phyloP scores from a whole-genome alignment of 2,888 invertebrate species.

The Diadegma fenestrale region DNA sequence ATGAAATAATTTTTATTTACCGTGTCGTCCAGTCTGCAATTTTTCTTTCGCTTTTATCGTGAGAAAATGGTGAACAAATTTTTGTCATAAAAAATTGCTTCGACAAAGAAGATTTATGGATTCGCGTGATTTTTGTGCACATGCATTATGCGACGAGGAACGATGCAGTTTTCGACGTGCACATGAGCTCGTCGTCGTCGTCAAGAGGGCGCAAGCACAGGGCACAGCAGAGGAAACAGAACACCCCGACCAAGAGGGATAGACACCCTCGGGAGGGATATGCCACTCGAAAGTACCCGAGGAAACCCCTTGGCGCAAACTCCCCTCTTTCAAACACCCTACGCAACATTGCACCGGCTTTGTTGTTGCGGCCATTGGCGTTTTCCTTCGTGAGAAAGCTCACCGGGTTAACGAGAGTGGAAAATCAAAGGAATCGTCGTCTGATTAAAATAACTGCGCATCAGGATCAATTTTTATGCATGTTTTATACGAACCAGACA shows the following conservation, averaged over 20 bases:
- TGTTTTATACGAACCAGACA: neutral
- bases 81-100: neutral
- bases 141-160: neutral
- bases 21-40: neutral
- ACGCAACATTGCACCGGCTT: neutral
- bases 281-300: conserved; percentile 68
- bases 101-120: neutral
- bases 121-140: neutral
- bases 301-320: conserved; percentile 58
- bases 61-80: neutral
- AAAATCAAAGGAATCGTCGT: conserved; percentile 4
- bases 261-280: conserved; percentile 78
- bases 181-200: conserved; percentile 27
- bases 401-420: neutral
- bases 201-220: conserved; percentile 39
- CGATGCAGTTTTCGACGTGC: conserved; percentile 5
- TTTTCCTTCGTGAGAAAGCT: neutral
- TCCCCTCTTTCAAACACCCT: conserved; percentile 27
- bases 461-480: neutral
- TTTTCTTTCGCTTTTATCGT: neutral
- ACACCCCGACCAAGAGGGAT: conserved; percentile 74
- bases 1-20: neutral
- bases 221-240: conserved; percentile 75
- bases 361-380: conserved; percentile 60
- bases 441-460: neutral